Evolutionary conservation across 2,797 vertebrate genomes (phyloP), one percentile per base, ranked within the genome.

Genomic region (Sebastes kiyomatsui): DNA sequence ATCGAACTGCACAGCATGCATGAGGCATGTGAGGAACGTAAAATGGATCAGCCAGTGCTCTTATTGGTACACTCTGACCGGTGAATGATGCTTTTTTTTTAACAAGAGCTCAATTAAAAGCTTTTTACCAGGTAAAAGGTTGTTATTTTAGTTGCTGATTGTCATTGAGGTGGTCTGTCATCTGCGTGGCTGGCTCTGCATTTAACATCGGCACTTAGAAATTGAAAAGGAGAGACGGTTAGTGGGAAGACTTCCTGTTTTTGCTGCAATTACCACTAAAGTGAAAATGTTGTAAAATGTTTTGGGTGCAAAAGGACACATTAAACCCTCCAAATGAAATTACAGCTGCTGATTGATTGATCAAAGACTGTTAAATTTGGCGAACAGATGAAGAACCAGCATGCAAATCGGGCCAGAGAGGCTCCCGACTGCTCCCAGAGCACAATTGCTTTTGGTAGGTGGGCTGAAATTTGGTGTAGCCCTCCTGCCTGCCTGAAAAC

Each of bases 301-400:
- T 75, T 55, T 67, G 61, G 20, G 25, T 35, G 1, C 32, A 56
- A 67, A 67, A 79, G 72, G 67, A 75, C 58, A 80, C 42, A 64
- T 62, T 68, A 35, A 28, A 74, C 32, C 28, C 12, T 69, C 54
- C 30, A 73, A 81, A 82, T 68, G 46, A 80, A 87, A 88, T 70
- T 76, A 83, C 52, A 55, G 58, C 71, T 67, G 67, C n/a, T 82
- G 81, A 89, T 42, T 84, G 75, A 88, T 85, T 90, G 76, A 79
- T 82, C 74, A 84, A 77, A 88, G 68, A 66, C 72, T 80, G 58
- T 70, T 77, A 81, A 72, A 80, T 82, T 32, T 78, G 30, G 28
- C 12, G 27, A 81, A 74, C 52, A 78, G 77, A 85, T 81, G 76
- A 80, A 71, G 55, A 85, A 88, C 67, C 77, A 86, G 75, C 78